Percentiles rank a stretch among this genome's conserved stretches.
phyloP scores from a whole-genome alignment of 92 coral and sea anemone species.

The Epizoanthus stellaris region DNA sequence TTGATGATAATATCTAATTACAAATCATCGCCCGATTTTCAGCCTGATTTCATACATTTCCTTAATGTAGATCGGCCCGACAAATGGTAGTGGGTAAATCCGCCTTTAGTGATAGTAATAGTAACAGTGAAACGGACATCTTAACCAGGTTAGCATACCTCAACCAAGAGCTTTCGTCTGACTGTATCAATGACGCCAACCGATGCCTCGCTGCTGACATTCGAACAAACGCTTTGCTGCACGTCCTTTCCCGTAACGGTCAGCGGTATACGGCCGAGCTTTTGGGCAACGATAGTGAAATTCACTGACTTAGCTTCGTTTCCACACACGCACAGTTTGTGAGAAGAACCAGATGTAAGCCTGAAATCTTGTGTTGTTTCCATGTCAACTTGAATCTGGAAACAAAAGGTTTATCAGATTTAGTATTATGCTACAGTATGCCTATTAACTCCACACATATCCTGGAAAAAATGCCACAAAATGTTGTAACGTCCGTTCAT shows the following conservation, averaged over 20 bases:
- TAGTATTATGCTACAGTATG: background rate
- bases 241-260: conserved; percentile 73
- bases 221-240: conserved; percentile 59
- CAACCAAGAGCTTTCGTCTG: conserved; percentile 81
- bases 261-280: conserved; percentile 87
- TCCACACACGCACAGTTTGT: conserved; percentile 82
- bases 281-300: conserved; percentile 74
- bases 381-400: conserved; percentile 74
- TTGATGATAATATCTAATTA: no score
- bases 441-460: background rate
- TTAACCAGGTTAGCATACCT: conserved; percentile 55
- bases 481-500: no score
- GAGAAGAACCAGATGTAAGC: conserved; percentile 56
- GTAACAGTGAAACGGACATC: no score
- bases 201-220: conserved; percentile 53
- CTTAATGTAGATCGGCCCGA: no score
- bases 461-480: background rate
- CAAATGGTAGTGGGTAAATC: no score
- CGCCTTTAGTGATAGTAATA: no score
- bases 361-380: conserved; percentile 65
- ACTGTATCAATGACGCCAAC: conserved; percentile 84
- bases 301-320: conserved; percentile 88
- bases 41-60: no score
- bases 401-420: background rate
- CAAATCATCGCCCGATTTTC: no score